Conservation (phyloP, 2,113 vertebrate genomes). For the Dicentrarchus labrax region DNA sequence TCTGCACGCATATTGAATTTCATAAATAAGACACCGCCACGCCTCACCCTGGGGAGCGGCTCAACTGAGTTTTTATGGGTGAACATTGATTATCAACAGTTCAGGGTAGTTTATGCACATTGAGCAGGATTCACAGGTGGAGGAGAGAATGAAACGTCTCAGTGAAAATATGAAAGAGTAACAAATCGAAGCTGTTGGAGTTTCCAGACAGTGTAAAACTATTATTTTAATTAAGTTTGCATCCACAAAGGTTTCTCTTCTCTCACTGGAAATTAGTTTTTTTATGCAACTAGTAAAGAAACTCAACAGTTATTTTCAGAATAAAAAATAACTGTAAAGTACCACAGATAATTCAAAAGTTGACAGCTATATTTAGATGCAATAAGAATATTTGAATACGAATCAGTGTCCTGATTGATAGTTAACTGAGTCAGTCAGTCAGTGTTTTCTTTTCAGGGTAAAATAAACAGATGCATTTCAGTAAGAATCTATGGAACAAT, state of each 20-base stretch:
- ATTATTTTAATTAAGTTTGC: conserved; percentile 56
- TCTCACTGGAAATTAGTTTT: conserved; percentile 46
- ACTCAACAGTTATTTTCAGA: conserved; percentile 10
- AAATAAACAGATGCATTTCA: neutral
- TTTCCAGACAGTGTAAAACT: conserved; percentile 45
- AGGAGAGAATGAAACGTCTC: conserved; percentile 42
- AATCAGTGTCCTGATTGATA: neutral
- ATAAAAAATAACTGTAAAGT: conserved; percentile 28
- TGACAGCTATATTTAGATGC: conserved; percentile 12
- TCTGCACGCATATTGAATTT: conserved; percentile 70
- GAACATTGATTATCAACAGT: conserved; percentile 77
- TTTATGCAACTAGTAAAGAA: conserved; percentile 1
- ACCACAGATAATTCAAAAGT: conserved; percentile 57
- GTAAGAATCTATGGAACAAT: neutral
- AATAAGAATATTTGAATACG: neutral
- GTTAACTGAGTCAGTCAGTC: neutral
- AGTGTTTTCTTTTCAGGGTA: too few species aligned
- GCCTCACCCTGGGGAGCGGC: conserved; percentile 35
- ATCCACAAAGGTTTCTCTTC: conserved; percentile 33
- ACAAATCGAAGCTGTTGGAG: conserved; percentile 41
- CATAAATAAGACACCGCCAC: conserved; percentile 75
- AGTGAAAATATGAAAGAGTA: conserved; percentile 47
- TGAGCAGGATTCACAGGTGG: conserved; percentile 54
- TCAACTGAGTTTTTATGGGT: conserved; percentile 48
- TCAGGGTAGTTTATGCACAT: conserved; percentile 62